A percentile compares a stretch with the other conserved stretches of the same genome.
Conservation (phyloP, 2,797 vertebrate genomes). For the Corythornis leucogaster region DNA sequence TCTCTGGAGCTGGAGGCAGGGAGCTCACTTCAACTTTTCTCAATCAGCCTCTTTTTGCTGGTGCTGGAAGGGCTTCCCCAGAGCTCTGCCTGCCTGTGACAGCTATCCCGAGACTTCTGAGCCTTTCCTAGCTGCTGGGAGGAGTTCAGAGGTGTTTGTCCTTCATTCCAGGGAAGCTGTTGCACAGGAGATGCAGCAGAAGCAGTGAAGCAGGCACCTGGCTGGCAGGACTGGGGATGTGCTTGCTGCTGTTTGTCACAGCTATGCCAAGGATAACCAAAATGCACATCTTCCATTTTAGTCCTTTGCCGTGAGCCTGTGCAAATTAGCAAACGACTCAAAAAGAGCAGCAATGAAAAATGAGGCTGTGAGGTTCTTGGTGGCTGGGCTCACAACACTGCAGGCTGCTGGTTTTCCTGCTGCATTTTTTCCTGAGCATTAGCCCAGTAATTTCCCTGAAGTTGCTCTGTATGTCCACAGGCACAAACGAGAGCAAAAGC, state of each 20-base stretch:
- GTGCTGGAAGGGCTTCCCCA: accelerated
- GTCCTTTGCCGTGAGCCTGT: background rate
- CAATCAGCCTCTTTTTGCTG: background rate
- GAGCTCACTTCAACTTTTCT: background rate
- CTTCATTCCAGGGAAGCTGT: background rate
- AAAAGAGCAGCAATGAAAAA: background rate
- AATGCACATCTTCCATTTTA: background rate
- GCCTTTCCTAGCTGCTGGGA: background rate
- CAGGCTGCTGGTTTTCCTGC: background rate
- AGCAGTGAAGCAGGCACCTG: background rate
- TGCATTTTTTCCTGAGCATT: background rate
- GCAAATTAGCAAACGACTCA: background rate
- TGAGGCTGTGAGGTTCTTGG: background rate
- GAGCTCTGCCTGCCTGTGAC: background rate
- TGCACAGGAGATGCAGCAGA: background rate
- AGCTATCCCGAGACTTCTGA: background rate
- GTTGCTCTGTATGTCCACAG: background rate
- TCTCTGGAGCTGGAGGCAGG: background rate
- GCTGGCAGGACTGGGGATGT: background rate
- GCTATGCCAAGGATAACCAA: background rate
- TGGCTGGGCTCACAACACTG: background rate
- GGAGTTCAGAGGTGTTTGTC: background rate
- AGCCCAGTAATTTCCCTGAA: background rate
- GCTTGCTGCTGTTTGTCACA: accelerated
- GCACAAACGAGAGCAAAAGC: background rate